These are phyloP conservation scores for Rhynchopsitta pachyrhyncha DNA, from an alignment of 2,113 vertebrate species.

Conservation along the genomic window DNA sequence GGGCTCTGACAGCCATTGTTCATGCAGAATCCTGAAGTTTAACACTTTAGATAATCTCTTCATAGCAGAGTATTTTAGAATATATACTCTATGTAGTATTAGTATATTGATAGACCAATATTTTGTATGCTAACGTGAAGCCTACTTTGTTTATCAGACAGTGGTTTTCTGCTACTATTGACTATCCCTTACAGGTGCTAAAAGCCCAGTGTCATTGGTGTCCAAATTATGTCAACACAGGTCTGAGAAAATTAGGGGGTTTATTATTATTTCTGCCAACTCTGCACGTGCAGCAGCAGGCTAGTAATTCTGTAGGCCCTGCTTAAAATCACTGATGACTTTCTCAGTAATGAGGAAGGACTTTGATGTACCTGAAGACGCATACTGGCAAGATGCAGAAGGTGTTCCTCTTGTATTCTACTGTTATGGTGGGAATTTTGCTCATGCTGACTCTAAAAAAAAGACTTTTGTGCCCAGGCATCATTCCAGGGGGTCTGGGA, in stretches of 20 bases:
- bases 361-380: neutral
- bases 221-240: neutral
- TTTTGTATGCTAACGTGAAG: neutral
- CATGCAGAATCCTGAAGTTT: neutral
- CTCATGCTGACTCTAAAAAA: neutral
- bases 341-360: neutral
- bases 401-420: neutral
- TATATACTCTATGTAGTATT: neutral
- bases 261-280: neutral
- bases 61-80: neutral
- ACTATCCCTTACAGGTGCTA: neutral
- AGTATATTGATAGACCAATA: neutral
- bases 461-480: neutral
- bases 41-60: neutral
- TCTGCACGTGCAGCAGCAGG: neutral
- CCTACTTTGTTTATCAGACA: neutral
- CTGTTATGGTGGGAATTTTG: neutral
- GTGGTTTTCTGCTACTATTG: neutral
- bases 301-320: neutral
- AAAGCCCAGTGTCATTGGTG: neutral
- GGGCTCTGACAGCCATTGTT: neutral
- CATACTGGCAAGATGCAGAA: accelerated
- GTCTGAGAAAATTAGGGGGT: neutral
- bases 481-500: neutral
- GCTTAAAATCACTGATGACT: neutral